Base-by-base conservation (phyloP, 1,140 invertebrate genomes). In the Drosophila subobscura region DNA sequence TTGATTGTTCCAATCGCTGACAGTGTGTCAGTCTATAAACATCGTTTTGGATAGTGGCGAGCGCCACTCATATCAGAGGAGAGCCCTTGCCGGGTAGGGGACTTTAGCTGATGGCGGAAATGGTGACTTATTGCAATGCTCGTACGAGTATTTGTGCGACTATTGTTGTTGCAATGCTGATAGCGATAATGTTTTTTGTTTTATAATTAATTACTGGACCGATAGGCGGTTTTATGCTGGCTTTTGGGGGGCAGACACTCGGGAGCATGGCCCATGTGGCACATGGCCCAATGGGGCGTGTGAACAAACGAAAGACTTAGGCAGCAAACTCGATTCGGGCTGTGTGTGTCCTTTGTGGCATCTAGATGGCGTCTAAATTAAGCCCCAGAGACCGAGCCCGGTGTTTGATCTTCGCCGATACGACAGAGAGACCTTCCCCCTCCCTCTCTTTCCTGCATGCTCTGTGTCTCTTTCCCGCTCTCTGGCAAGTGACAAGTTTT, bases 1-100 rank as follows among this genome's bases (percentile, higher is more conserved):
- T 70, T 88, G 83, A 88, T 84, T 84, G 85, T 88, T 88, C 84
- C 84, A 85, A 88, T 88, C 79, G 65, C 56, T 89, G 84, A 55
- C 56, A 57, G 49, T 70, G 80, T 85, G 80, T 85, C 72, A 79
- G 80, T 49, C 56, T 67, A 74, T 74, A 80, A 68, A 66, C 55
- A 64, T 66, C 33, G 52, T 41, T 33, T 44, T 51, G 64, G 45
- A 64, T 80, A 52, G 51, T 59, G 58, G 58, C 76, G 56, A 55
- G 58, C 76, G 56, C 57, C 29, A 51, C 41, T 10, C 68, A 81
- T 86, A 86, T 86, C 81, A 64, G 33, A 37, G 33, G 3, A 51
- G 46, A 10, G 29, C 40, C 27, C 40, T 40, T 53, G 27, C 16
- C 1, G 14, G 50, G 49, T 63, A 61, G 53, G 64, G 49, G 33